Evolutionary conservation across 2,113 vertebrate genomes (phyloP), one percentile per base, ranked within the genome.

Genomic region (Phyllopteryx taeniolatus): DNA sequence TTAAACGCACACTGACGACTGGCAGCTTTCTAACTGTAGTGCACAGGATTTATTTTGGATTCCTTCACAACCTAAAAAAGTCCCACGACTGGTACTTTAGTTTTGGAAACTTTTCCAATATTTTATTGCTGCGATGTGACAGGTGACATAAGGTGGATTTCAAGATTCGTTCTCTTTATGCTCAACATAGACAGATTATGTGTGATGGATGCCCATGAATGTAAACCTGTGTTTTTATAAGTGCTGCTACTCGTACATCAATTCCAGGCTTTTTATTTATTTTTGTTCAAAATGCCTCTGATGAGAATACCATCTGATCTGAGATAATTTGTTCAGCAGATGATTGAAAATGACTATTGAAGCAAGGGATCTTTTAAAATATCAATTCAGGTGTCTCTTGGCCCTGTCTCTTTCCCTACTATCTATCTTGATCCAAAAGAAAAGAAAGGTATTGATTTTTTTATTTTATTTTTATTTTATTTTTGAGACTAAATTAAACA

Each of bases 241-340:
- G 72, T 33, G 53, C 4, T 10, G 31, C 10, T 59, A 54, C 82
- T 80, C 79, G 76, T 70, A 68, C 60, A 63, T 74, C 27, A n/a
- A 70, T 53, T 17, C n/a, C 43, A 31, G 42, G 22, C 61, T 68
- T 75, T 43, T 75, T 70, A 59, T 80, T 86, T 80, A 84, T 79
- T 76, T 51, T 53, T 75, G 67, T 27, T 85, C 74, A 11, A 72
- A 70, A 80, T 51, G 76, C 46, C 56, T 79, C 65, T 84, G 83
- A 91, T 90, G 89, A 90, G 85, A 91, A 89, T 51, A 70, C 6
- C 90, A 92, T 89, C 80, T 88, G 87, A 91, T 85, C 49, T 19
- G 49, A 68, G 69, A 67, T 89, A 83, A 91, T 87, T 83, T 20
- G 27, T 86, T 85, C 79, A 82, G 81, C 89, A 91, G 90, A 88